Evolutionary conservation across 2,797 vertebrate species (phyloP), one percentile per base, ranked within the genome.

Genomic region (Spea hammondii): DNA sequence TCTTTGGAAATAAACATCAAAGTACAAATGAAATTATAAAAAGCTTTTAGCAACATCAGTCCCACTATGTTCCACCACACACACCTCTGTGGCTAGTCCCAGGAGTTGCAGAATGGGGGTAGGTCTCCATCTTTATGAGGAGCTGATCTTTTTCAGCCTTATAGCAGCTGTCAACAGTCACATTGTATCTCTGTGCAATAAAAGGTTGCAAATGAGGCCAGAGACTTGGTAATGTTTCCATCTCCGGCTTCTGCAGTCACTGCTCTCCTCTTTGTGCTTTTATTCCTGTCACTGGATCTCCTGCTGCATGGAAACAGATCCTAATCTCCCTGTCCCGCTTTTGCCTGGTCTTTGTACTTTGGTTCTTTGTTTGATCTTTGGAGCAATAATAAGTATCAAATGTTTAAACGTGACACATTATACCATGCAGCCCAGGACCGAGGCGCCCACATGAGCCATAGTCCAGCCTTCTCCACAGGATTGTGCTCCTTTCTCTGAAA

Each of bases 331-430:
- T 69, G 70, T 44, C 70, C 74, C 17, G 49, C 55, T 65, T 13
- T 65, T 74, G 74, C 64, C 64, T 64, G 14, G 11, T 13, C 80
- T 82, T 82, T 82, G 80, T 82, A 82, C 75, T 82, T 51, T 49
- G 68, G 75, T 66, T 78, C 65, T 59, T 78, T 70, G 65, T 82
- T 76, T 82, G 80, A 82, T 82, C 80, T 70, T 49, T 48, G 55
- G 65, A 78, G 79, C 57, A 59, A 77, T 82, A 82, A 82, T 73
- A 82, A 77, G 80, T 65, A 82, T 82, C 70, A 74, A 78, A 82
- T 82, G 75, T 77, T 74, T 74, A 65, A 65, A 70, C 70, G 74
- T 82, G 75, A 74, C 57, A 81, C 70, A 5, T n/a, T 48, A 82
- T 72, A 77, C 70, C 75, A 11, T 60, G 47, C 8, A 32, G 45